Base-by-base conservation (phyloP, 2,113 vertebrate genomes). In the Tachuris rubrigastra region DNA sequence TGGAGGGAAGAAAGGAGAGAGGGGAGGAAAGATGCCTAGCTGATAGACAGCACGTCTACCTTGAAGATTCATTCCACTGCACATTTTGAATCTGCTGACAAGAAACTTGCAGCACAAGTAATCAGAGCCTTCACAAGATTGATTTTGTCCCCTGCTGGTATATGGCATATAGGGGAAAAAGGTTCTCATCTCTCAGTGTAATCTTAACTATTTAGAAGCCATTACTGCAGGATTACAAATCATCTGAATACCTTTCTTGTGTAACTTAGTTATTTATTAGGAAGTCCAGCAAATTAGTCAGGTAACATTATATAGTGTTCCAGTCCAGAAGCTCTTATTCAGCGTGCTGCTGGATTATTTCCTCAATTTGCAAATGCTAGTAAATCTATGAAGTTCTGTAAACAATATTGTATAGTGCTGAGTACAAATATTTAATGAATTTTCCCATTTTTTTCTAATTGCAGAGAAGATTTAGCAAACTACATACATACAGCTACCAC, bases 81-180 rank as follows among this genome's bases (percentile, higher is more conserved):
- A 97, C 97, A 96, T 97, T 98, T 98, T 98, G 98, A 98, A 98
- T 98, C 95, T 98, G 97, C 98, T 98, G 98, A 98, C 98, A 98
- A 98, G 97, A 98, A 98, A 98, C 97, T 98, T 97, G 96, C 94
- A 95, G 97, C 95, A 97, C 96, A 98, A 98, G 97, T 97, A 98
- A 98, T 98, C 98, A 98, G 97, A 97, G 95, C 93, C 88, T 96
- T 97, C 23, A 47, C 76, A 98, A 98, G 98, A 98, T 98, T 98
- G 98, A 98, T 98, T 98, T 98, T 98, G 96, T 98, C 94, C 96
- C 97, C 95, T 97, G 97, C 97, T 97, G 96, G 94, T 97, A 97
- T 95, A 96, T 97, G 97, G 97, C 96, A 97, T 93, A 96, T 87
- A 96, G 95, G 92, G 93, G 95, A 69, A 96, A 95, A 97, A 97